Evolutionary conservation across 2,797 vertebrate species (phyloP).

Genomic region (Schizopygopsis malacanthus): DNA sequence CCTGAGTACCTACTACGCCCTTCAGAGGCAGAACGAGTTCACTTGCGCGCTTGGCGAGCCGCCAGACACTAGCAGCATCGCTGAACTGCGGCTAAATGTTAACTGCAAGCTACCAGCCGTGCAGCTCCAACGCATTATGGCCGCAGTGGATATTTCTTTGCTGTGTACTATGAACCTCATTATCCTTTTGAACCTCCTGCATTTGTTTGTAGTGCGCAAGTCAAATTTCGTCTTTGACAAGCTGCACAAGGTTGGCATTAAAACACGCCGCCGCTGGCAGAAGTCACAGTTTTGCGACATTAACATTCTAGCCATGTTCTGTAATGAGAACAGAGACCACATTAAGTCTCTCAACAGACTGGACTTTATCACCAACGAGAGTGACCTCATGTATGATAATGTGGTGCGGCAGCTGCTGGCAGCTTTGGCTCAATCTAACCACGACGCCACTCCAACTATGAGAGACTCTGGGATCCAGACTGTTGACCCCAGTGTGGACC

Average conservation of each 20-base stretch:
- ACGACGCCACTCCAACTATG: conserved; percentile 93
- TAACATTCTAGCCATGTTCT: conserved; percentile 99
- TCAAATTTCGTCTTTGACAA: conserved; percentile 99
- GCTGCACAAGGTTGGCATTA: conserved; percentile 97
- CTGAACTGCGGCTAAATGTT: conserved; percentile 86
- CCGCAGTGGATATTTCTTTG: conserved; percentile 89
- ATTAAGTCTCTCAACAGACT: conserved; percentile 98
- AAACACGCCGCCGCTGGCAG: conserved; percentile 95
- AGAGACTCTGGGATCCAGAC: conserved; percentile 94
- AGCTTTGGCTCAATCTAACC: conserved; percentile 95
- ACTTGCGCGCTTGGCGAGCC: conserved; percentile 91
- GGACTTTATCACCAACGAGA: conserved; percentile 99
- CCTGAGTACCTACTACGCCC: conserved; percentile 93
- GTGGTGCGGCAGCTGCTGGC: conserved; percentile 96
- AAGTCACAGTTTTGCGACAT: conserved; percentile 99
- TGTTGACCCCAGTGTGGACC: conserved; percentile 88
- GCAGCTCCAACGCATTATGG: conserved; percentile 97
- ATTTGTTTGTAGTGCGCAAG: conserved; percentile 97
- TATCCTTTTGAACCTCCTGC: conserved; percentile 93
- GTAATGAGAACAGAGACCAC: conserved; percentile 98
- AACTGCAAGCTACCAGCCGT: conserved; percentile 97
- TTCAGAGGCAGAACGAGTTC: conserved; percentile 97
- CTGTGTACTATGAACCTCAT: conserved; percentile 97
- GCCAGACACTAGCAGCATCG: conserved; percentile 87
- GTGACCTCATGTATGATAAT: conserved; percentile 98